phyloP scores from a whole-genome alignment of 1,140 invertebrate species.

The Drosophila ercepeae region DNA sequence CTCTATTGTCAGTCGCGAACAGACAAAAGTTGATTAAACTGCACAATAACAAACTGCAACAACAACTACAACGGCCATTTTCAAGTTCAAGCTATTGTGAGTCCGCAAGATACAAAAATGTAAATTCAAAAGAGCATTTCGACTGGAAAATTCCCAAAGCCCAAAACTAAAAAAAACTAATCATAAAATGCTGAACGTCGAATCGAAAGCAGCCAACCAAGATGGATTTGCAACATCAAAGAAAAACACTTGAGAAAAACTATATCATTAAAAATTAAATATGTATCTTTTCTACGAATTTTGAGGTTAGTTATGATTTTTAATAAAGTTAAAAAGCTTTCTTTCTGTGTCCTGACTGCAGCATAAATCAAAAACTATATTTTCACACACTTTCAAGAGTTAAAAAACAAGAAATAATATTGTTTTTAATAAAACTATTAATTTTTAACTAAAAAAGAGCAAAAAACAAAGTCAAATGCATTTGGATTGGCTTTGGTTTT shows the following conservation, averaged over 20 bases:
- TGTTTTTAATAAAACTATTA: constrained; percentile 43
- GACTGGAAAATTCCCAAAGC: constrained; percentile 72
- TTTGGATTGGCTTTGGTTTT: constrained; percentile 21
- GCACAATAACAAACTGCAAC: constrained; percentile 75
- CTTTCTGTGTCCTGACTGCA: constrained; percentile 14
- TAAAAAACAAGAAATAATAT: constrained; percentile 25
- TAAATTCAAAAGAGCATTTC: constrained; percentile 72
- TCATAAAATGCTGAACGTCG: neutral
- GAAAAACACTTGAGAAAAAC: neutral
- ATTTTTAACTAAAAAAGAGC: constrained; percentile 26
- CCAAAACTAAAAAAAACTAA: constrained; percentile 22
- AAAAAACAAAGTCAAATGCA: constrained; percentile 28
- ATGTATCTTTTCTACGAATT: too few relatives aligned
- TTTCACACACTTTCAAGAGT: constrained; percentile 60
- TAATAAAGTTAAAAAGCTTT: too few relatives aligned
- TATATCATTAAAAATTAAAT: too few relatives aligned
- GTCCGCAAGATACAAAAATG: constrained; percentile 61
- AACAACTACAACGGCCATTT: constrained; percentile 75
- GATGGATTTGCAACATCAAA: constrained; percentile 1
- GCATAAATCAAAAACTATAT: constrained; percentile 34
- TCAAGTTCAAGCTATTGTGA: constrained; percentile 75
- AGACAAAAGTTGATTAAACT: constrained; percentile 79
- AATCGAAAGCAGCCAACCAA: constrained; percentile 32
- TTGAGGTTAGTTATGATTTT: too few relatives aligned
- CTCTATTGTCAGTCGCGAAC: constrained; percentile 14